Conservation (phyloP, 2,888 invertebrate genomes). For the Lomographa bimaculata region DNA sequence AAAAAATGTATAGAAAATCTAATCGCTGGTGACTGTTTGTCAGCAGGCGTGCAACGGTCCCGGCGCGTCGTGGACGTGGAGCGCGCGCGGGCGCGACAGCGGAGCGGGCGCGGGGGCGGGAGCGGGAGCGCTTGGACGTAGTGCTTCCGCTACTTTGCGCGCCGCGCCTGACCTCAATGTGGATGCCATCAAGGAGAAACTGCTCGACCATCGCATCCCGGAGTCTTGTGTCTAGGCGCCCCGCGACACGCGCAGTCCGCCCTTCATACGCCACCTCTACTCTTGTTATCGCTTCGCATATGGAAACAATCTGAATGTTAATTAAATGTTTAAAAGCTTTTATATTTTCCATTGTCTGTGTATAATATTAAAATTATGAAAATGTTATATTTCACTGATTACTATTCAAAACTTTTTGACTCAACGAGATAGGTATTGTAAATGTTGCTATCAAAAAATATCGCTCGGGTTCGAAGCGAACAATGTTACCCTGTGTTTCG, state of each 20-base stretch:
- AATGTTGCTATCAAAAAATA: too few species aligned
- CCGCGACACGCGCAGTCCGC: neutral
- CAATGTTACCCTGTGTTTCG: too few species aligned
- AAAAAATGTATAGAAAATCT: too few species aligned
- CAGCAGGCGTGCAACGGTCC: constrained; percentile 78
- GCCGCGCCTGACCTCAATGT: constrained; percentile 86
- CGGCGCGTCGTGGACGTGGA: constrained; percentile 82
- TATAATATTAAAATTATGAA: too few species aligned
- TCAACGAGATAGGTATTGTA: too few species aligned
- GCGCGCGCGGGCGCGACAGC: constrained; percentile 57
- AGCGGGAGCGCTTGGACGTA: constrained; percentile 56
- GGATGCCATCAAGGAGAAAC: constrained; percentile 93
- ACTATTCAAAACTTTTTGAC: too few species aligned
- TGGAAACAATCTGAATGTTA: too few species aligned
- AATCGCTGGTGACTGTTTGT: too few species aligned
- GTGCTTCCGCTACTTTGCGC: constrained; percentile 77
- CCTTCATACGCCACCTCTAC: neutral
- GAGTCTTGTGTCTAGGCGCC: constrained; percentile 91
- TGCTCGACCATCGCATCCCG: constrained; percentile 93
- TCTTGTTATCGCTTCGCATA: neutral
- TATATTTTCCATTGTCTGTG: too few species aligned
- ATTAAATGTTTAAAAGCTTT: too few species aligned
- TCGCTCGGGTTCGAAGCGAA: too few species aligned
- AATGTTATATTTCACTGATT: too few species aligned
- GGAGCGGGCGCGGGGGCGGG: constrained; percentile 52